Base-by-base conservation (phyloP, 2,888 invertebrate species). In the Steromphala cineraria region DNA sequence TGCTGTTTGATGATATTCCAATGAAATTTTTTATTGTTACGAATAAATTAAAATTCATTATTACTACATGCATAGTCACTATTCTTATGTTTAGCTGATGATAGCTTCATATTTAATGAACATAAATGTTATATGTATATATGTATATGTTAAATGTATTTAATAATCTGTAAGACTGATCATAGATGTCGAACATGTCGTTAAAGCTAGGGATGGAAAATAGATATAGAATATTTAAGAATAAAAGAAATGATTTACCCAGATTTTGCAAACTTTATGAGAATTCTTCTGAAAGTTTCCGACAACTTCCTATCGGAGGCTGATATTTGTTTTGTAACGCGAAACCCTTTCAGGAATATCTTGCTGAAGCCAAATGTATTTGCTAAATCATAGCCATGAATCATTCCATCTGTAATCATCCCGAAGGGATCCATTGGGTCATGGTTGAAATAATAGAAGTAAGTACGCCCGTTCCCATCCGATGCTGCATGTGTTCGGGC, bases 241-340 rank as follows among this genome's bases (percentile, higher is more conserved):
- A 4, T 36, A 36, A 36, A 7, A 10, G 13, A 0, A 62, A 0
- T 4, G n/a, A 87, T 96, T 96, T 95, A 98, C 99, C 98, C 98
- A 85, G 97, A 96, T 94, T 97, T 96, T 67, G 98, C 98, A 93
- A 98, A 98, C 93, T 98, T 98, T 0, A 97, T 96, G 98, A 98
- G 98, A 93, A 97, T 98, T 92, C 96, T 95, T 98, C 98, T 98
- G 93, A 98, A 96, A 85, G 96, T 95, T 92, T 95, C 96, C 91
- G 97, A 97, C 87, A 98, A 95, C 88, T 96, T 96, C 40, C 96
- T 95, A 93, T 98, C 98, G 92, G 97, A 96, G 85, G 97, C 94
- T 28, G 81, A 81, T 40, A 82, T 83, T 15, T n/a, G 10, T 46
- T 46, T 5, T 8, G 46, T 46, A 46, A 46, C 46, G 5, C 46